Conservation (phyloP, 35 echinoderm and acorn worm genomes). For the Lytechinus pictus region DNA sequence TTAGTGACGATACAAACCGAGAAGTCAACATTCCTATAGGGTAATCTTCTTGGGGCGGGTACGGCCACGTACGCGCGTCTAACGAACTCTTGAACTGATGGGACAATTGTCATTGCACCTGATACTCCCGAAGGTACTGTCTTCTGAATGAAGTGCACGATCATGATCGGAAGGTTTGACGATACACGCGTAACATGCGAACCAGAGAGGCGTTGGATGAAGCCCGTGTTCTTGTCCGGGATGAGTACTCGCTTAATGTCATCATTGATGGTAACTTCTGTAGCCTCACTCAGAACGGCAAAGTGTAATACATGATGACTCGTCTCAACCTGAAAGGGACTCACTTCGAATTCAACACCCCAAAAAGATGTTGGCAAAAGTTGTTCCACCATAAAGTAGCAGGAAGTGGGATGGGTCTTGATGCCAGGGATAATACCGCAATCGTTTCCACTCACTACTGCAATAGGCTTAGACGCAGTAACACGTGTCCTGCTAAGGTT, state of each 20-base stretch:
- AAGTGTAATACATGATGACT: neutral
- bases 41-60: neutral
- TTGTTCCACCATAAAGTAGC: slow-evolving; percentile 1
- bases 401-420: neutral
- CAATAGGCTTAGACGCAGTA: neutral
- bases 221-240: neutral
- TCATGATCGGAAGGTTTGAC: neutral
- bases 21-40: neutral
- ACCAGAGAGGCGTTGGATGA: neutral
- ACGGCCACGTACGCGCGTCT: neutral
- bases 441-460: neutral
- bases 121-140: neutral
- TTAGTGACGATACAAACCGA: neutral
- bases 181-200: neutral
- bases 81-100: neutral
- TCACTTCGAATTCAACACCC: neutral
- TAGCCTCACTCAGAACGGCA: neutral
- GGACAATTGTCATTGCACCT: neutral
- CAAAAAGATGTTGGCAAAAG: neutral
- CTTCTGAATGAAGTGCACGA: neutral
- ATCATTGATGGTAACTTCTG: neutral
- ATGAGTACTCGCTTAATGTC: neutral
- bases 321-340: neutral
- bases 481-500: neutral
- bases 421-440: neutral